Evolutionary conservation across 2,113 vertebrate species (phyloP), one percentile per base, ranked within the genome.

Genomic region (Pontoporia blainvillei): DNA sequence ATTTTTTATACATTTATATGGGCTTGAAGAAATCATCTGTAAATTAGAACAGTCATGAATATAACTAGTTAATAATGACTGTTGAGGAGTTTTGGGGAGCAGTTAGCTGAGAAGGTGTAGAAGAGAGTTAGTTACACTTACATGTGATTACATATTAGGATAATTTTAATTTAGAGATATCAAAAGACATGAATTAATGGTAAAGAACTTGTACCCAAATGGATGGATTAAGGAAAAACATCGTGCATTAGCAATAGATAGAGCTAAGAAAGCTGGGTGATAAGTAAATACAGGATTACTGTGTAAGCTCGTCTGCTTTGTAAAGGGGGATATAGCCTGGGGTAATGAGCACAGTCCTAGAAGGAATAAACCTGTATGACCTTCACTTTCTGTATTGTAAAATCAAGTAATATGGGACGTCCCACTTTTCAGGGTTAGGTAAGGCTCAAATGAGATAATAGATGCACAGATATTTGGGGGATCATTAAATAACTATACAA

Each of bases 81-180:
- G 39, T 25, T 85, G 76, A 91, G 39, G 61, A 39, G 46, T 71
- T 85, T 96, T 85, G 3, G 34, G 49, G 13, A 83, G 11, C 66
- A 97, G 13, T 72, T 84, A 87, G 67, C n/a, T 92, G 34, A 87
- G 46, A 75, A 41, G n/a, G 9, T 72, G 52, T 66, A 34, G 64
- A 75, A 85, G 49, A 93, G 46, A 96, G 67, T 86, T 92, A 36
- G 67, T 86, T 90, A 36, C 1, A 72, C 49, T 83, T 78, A 67
- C 66, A 7, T 61, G 2, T 93, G 76, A 31, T 83, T 91, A 67
- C 1, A 7, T 82, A 20, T 82, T 85, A 36, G 76, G 14, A 59
- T 86, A 44, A 61, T 93, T 95, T 86, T 90, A 92, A 94, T 91
- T 95, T 88, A 86, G 52, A 67, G 39, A 11, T 88, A n/a, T 67